Evolutionary conservation across 2,113 vertebrate species (phyloP).

Genomic region (Sander lucioperca): DNA sequence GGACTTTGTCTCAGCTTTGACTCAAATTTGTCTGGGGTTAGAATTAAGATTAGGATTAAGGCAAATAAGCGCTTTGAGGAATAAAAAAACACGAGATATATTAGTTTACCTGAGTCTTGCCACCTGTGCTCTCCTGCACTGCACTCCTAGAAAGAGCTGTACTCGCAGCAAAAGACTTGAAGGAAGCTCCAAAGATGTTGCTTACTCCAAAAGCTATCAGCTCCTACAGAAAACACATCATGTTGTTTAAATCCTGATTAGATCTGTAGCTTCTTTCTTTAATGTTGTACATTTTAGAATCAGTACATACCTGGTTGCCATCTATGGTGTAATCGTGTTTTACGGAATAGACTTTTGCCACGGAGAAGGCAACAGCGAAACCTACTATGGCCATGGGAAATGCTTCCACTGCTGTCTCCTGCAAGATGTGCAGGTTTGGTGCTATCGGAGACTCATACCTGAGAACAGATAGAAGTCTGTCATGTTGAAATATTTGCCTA

Average conservation of each 20-base stretch:
- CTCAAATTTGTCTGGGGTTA: neutral
- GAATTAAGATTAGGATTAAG: neutral
- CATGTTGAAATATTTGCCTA: neutral
- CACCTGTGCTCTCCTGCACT: conserved; percentile 96
- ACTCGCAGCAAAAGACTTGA: conserved; percentile 92
- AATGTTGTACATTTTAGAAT: neutral
- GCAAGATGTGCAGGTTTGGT: conserved; percentile 84
- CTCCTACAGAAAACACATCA: conserved; percentile 83
- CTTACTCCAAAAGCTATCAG: conserved; percentile 94
- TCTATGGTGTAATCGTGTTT: conserved; percentile 94
- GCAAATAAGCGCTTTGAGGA: neutral
- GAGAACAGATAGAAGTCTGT: neutral
- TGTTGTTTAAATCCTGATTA: neutral
- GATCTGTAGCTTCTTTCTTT: neutral
- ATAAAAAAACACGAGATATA: neutral
- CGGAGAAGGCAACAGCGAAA: conserved; percentile 94
- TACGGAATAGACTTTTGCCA: conserved; percentile 94
- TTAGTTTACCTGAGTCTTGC: conserved; percentile 93
- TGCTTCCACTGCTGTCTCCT: conserved; percentile 84
- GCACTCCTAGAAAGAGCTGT: conserved; percentile 94
- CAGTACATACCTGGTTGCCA: conserved; percentile 89
- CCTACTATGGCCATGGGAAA: conserved; percentile 93
- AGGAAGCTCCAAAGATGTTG: conserved; percentile 93
- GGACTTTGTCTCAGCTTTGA: neutral
- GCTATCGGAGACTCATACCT: conserved; percentile 89